Base-by-base conservation (phyloP, 2,113 vertebrate species). In the Toxotes jaculatrix region DNA sequence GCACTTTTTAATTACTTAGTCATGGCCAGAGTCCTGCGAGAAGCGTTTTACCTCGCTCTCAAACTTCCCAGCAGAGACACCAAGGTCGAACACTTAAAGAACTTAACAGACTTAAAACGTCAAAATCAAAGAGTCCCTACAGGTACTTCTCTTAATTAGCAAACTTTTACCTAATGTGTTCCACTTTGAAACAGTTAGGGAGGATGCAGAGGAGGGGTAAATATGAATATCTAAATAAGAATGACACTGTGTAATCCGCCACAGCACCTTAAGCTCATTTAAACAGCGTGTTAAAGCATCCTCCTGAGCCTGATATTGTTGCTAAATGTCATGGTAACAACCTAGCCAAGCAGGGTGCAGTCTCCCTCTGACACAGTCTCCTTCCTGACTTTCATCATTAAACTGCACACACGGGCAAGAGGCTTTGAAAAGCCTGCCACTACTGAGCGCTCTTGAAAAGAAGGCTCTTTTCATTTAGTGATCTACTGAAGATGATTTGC, bases 1-100 rank as follows among this genome's bases (percentile, higher is more conserved):
- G 84, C 80, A 65, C 49, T 87, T 92, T 91, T 90, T 90, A 93
- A 93, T 93, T 93, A 89, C 86, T 84, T 76, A 78, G 83, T 79
- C 81, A 84, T 72, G 63, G 87, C 75, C 74, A 59, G 72, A 82
- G 89, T 88, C 80, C 74, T 88, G 62, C 0, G 38, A 87, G 79
- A 66, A 80, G 62, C 4, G 8, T 70, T 78, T 61, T 77, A 87
- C 74, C 76, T 84, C 72, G 42, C 57, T 86, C 73, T 51, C 19
- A 76, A 79, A 88, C 74, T 65, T 82, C 55, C 27, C 66, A 7
- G 42, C 61, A 77, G 86, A 81, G 75, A 65, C 76, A 73, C 68
- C 66, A 82, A 90, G 91, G 91, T 93, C 91, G 89, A 83, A 88
- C 62, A 69, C 78, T 86, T 76, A 40, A 66, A 64, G 34, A 83